Evolutionary conservation across 2,797 vertebrate species (phyloP), one percentile per base, ranked within the genome.

Genomic region (Epinephelus awoara): DNA sequence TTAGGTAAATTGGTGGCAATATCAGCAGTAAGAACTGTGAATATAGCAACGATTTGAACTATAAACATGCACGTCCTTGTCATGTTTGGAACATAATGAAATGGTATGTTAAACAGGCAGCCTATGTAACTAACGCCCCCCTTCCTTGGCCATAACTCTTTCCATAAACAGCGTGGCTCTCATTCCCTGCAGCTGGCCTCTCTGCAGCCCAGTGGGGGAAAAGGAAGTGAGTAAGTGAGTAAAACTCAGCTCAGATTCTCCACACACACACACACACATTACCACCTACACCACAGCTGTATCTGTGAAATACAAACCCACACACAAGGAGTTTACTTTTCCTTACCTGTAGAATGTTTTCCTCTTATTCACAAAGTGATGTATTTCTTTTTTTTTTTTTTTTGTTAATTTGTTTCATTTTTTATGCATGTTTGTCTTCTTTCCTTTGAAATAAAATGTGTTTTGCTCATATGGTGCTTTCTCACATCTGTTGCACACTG

Each of bases 121-220:
- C 38, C 18, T 2, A 34, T 34, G 18, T n/a, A 46, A 62, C n/a
- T 23, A 42, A 71, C 18, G 6, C 49, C 50, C 46, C 47, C 61
- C 14, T 42, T 58, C 62, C 64, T 44, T 4, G 38, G 69, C 59
- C 19, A 17, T 61, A 66, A 61, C 34, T 77, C 18, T 61, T 83
- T 83, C 77, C 75, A 85, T 88, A 86, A 87, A 84, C 70, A 40
- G 63, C 3, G 12, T 52, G 52, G 49, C 64, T 62, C 66, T 73
- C 52, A 47, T 64, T 69, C 72, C 83, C 65, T 63, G 61, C 70
- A 79, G 68, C 70, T 67, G 84, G 84, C 87, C 75, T 70, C 80
- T 69, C 58, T 66, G 52, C 34, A 47, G 69, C 27, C 68, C 13
- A 10, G n/a, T 50, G 67, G 64, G 63, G 42, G 10, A 23, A 73